Conservation (phyloP, 37 sponge, comb jelly and placozoan species). For the Beroe forskalii region DNA sequence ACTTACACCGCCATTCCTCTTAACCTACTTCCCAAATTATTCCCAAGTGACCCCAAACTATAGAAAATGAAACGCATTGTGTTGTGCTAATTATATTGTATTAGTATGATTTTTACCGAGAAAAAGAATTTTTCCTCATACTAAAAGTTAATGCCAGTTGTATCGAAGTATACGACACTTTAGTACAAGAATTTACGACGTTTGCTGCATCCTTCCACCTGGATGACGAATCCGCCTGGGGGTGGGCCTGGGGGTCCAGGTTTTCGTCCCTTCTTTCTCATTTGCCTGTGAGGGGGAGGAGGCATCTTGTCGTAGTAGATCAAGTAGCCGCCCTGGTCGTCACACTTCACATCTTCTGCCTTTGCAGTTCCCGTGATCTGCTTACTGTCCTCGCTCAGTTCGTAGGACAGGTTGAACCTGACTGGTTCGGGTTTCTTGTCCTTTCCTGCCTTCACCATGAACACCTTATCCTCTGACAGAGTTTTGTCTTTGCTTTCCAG, state of each 20-base stretch:
- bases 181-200: no score
- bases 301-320: slow-evolving; percentile 18
- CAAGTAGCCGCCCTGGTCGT: slow-evolving; percentile 36
- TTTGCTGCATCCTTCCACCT: slow-evolving; percentile 16
- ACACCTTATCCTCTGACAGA: not conserved
- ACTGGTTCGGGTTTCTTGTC: not conserved
- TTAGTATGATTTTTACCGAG: no score
- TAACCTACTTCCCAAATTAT: no score
- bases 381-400: not conserved
- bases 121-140: no score
- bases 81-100: no score
- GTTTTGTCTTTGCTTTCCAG: not conserved
- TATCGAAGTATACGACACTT: no score
- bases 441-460: not conserved
- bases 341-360: slow-evolving; percentile 2
- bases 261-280: not conserved
- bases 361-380: not conserved
- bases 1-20: no score
- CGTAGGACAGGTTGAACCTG: not conserved
- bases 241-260: not conserved
- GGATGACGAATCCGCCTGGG: not conserved
- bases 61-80: no score
- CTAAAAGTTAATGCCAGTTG: no score
- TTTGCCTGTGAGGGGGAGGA: not conserved
- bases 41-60: no score